phyloP scores from a whole-genome alignment of 2,888 invertebrate genomes.

The Taphrorychus bicolor region DNA sequence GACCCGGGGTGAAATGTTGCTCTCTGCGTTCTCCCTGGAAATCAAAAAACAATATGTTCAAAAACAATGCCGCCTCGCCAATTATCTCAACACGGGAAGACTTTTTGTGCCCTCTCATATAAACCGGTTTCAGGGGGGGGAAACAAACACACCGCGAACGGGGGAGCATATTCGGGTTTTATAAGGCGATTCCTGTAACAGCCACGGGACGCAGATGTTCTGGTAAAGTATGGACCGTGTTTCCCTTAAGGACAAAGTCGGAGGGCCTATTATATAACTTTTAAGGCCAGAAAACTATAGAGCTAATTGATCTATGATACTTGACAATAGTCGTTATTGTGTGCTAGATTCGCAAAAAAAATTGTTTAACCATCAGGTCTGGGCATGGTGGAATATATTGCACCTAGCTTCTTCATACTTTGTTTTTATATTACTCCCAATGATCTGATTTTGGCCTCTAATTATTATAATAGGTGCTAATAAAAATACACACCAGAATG shows the following conservation, averaged over 20 bases:
- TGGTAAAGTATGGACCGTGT: slow-evolving; percentile 24
- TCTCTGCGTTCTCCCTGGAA: slow-evolving; percentile 69
- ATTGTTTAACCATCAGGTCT: too few species aligned
- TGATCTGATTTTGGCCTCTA: background rate
- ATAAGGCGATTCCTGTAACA: slow-evolving; percentile 28
- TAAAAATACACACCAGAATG: slow-evolving; percentile 32
- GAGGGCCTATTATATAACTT: slow-evolving; percentile 2
- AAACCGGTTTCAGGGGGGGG: background rate
- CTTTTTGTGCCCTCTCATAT: background rate
- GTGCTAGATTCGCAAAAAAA: too few species aligned
- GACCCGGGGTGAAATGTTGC: slow-evolving; percentile 71
- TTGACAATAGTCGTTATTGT: too few species aligned
- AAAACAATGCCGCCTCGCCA: slow-evolving; percentile 11
- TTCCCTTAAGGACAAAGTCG: slow-evolving; percentile 18
- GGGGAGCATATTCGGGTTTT: slow-evolving; percentile 23
- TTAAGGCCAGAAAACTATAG: slow-evolving; percentile 22
- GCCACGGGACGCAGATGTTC: slow-evolving; percentile 31
- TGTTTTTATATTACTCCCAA: too few species aligned
- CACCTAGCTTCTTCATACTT: too few species aligned
- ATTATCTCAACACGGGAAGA: background rate
- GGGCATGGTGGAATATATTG: too few species aligned
- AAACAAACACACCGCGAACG: slow-evolving; percentile 9
- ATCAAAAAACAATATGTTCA: slow-evolving; percentile 14
- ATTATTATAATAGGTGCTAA: slow-evolving; percentile 15
- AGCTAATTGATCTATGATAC: too few species aligned